Conservation (phyloP, 2,888 invertebrate genomes). For the Lithophane semibrunnea region DNA sequence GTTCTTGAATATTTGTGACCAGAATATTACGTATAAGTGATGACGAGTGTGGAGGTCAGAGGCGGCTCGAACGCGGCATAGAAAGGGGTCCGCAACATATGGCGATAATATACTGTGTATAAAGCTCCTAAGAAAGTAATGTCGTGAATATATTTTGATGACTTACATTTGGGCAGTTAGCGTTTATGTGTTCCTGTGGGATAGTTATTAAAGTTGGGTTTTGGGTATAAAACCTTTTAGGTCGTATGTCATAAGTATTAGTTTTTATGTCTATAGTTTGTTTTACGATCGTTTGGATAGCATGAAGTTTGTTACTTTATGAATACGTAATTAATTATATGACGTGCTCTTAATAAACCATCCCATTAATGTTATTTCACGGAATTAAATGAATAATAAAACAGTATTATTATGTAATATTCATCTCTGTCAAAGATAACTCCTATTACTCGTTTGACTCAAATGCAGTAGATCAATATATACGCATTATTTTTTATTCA, state of each 20-base stretch:
- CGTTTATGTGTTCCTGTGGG: constrained; percentile 32
- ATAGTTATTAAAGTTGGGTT: constrained; percentile 58
- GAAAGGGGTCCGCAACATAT: constrained; percentile 61
- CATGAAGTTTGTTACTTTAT: constrained; percentile 14
- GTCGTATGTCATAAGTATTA: constrained; percentile 35
- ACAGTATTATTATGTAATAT: not conserved
- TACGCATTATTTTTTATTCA: not conserved
- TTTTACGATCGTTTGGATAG: constrained; percentile 27
- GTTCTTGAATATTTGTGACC: constrained; percentile 61
- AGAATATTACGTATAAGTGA: constrained; percentile 70
- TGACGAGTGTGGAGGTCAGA: constrained; percentile 71
- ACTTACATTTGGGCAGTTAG: constrained; percentile 45
- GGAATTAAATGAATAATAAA: not conserved
- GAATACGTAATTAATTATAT: constrained; percentile 23
- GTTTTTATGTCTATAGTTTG: constrained; percentile 49
- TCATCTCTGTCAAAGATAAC: not conserved
- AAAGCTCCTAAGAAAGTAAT: constrained; percentile 60
- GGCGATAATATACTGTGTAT: constrained; percentile 60
- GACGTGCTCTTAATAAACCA: not conserved
- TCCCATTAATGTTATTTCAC: no score
- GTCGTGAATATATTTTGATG: constrained; percentile 63
- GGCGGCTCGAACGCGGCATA: constrained; percentile 52
- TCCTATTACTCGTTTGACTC: not conserved
- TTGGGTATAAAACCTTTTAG: constrained; percentile 29
- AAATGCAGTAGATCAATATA: constrained; percentile 11